phyloP scores from a whole-genome alignment of 2,113 vertebrate species.

The Centropus unirufus region DNA sequence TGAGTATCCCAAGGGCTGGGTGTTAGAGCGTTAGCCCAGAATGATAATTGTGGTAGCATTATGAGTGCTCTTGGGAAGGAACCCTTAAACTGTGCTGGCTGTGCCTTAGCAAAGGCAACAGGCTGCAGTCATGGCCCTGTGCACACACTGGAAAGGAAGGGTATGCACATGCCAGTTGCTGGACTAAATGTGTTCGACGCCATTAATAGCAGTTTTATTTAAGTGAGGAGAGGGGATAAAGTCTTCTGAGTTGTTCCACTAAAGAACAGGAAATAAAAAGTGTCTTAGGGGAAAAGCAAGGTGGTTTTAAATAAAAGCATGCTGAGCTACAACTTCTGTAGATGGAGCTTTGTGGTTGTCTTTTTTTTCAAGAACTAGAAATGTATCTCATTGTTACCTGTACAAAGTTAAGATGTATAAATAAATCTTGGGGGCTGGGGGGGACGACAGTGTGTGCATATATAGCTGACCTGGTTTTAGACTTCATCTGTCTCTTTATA shows the following conservation, averaged over 20 bases:
- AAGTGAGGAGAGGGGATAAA: not conserved
- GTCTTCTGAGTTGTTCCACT: not conserved
- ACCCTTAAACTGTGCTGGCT: not conserved
- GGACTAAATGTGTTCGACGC: not conserved
- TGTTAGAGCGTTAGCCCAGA: conserved; percentile 25
- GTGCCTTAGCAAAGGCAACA: conserved; percentile 18
- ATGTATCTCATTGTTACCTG: conserved; percentile 18
- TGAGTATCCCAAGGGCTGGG: not conserved
- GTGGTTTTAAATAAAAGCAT: not conserved
- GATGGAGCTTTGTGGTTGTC: not conserved
- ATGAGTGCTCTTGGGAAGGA: conserved; percentile 6
- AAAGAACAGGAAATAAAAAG: not conserved
- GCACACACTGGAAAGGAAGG: not conserved
- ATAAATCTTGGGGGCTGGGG: not conserved
- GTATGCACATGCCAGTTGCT: not conserved
- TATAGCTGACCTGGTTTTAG: conserved; percentile 49
- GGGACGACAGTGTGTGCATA: not conserved
- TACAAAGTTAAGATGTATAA: not conserved
- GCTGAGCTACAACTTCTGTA: not conserved
- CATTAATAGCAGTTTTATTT: not conserved
- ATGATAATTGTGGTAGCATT: conserved; percentile 11
- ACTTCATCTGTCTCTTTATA: conserved; percentile 38
- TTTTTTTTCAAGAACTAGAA: not conserved
- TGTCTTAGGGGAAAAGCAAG: not conserved
- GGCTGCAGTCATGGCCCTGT: not conserved